phyloP scores from a whole-genome alignment of 2,113 vertebrate genomes.

The Tringa solitaria region DNA sequence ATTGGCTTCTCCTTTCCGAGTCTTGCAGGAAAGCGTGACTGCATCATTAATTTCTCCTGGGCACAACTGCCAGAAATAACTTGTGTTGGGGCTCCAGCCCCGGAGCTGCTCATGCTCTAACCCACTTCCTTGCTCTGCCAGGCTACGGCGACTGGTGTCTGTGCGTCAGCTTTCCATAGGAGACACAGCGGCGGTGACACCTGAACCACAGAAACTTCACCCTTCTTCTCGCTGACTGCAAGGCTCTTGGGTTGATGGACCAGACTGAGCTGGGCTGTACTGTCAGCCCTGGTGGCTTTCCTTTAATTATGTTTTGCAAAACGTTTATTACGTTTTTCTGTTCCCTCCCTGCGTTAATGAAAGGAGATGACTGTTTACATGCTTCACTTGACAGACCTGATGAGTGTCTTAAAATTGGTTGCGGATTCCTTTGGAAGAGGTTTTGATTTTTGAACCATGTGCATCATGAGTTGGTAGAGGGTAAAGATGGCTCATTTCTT shows the following conservation, averaged over 20 bases:
- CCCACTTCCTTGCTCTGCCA: neutral
- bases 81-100: neutral
- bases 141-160: accelerated
- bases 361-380: neutral
- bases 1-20: neutral
- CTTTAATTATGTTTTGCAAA: neutral
- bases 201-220: neutral
- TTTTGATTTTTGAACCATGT: neutral
- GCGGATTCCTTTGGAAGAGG: neutral
- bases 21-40: neutral
- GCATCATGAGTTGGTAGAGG: neutral
- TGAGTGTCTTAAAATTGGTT: neutral
- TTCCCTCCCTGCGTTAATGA: neutral
- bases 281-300: neutral
- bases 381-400: neutral
- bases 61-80: neutral
- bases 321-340: neutral
- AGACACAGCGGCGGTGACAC: neutral
- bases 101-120: neutral
- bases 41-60: neutral
- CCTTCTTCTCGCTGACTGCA: neutral
- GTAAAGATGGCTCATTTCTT: neutral
- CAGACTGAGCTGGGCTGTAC: neutral
- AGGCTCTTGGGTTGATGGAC: neutral
- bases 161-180: neutral